Percentiles rank a stretch among this genome's conserved stretches.
phyloP scores from a whole-genome alignment of 2,888 invertebrate genomes.

The Amblyjoppa proteus region DNA sequence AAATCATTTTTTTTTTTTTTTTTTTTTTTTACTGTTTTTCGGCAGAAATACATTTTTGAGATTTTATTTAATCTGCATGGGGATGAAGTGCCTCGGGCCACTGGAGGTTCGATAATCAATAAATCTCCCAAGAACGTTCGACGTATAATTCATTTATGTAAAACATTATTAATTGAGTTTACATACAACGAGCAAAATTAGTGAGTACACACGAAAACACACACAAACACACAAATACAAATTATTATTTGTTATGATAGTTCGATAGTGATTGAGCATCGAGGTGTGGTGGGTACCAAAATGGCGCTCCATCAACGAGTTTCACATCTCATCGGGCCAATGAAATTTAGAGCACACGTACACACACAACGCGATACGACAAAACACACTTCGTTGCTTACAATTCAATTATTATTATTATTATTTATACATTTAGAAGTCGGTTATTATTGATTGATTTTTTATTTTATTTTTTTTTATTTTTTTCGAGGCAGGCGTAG shows the following conservation, averaged over 20 bases:
- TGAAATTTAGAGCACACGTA: slow-evolving; percentile 34
- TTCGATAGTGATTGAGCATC: slow-evolving; percentile 46
- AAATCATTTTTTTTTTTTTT: neutral
- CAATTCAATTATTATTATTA: slow-evolving; percentile 49
- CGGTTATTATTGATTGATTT: slow-evolving; percentile 37
- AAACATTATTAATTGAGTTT: slow-evolving; percentile 51
- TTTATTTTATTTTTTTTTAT: slow-evolving; percentile 26
- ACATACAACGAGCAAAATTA: slow-evolving; percentile 55
- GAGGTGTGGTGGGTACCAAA: slow-evolving; percentile 35
- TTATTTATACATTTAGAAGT: slow-evolving; percentile 15
- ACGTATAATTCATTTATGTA: slow-evolving; percentile 41
- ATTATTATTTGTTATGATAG: slow-evolving; percentile 62
- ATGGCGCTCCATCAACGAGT: slow-evolving; percentile 48
- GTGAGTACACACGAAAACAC: slow-evolving; percentile 50
- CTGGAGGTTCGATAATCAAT: slow-evolving; percentile 14
- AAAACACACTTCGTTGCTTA: slow-evolving; percentile 51
- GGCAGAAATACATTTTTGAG: neutral
- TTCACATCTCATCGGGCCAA: slow-evolving; percentile 32
- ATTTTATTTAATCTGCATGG: neutral
- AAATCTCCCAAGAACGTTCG: slow-evolving; percentile 22
- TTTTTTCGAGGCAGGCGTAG: neutral
- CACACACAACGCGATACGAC: slow-evolving; percentile 49
- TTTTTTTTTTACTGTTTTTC: neutral
- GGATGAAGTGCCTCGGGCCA: neutral
- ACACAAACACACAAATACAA: slow-evolving; percentile 33